Evolutionary conservation across 2,113 vertebrate genomes (phyloP).

Genomic region (Phaetusa simplex): DNA sequence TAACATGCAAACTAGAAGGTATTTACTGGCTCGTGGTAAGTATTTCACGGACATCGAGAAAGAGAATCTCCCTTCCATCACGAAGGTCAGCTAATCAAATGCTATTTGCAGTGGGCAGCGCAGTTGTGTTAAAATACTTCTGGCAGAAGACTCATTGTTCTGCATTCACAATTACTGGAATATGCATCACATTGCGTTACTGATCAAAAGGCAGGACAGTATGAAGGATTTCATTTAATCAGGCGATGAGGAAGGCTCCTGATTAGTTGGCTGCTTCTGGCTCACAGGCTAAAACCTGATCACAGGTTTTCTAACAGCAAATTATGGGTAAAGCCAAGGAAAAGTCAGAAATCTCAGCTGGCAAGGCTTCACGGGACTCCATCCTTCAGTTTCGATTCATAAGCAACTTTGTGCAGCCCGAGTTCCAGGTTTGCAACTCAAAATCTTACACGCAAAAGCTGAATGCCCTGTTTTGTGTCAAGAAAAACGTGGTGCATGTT

Average conservation of each 20-base stretch:
- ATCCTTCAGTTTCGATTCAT: background rate
- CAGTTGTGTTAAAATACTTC: slow-evolving; percentile 1
- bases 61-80: background rate
- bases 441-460: background rate
- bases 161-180: slow-evolving; percentile 11
- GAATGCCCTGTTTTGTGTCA: background rate
- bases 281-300: slow-evolving; percentile 22
- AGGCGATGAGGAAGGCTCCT: background rate
- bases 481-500: background rate
- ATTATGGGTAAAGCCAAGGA: slow-evolving; percentile 27
- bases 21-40: background rate
- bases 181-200: background rate
- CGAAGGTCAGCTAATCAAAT: background rate
- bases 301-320: slow-evolving; percentile 52
- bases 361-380: background rate
- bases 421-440: background rate
- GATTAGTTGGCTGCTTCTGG: slow-evolving; percentile 30
- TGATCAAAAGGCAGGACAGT: slow-evolving; percentile 14
- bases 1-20: background rate
- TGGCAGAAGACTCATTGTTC: slow-evolving; percentile 9
- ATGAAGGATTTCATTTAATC: slow-evolving; percentile 57
- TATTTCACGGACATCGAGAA: background rate
- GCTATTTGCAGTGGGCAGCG: background rate
- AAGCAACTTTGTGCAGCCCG: background rate
- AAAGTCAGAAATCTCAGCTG: slow-evolving; percentile 12